Percentiles rank a stretch among this genome's conserved stretches.
Conservation (phyloP, 2,113 vertebrate species). For the Megaceryle torquata region DNA sequence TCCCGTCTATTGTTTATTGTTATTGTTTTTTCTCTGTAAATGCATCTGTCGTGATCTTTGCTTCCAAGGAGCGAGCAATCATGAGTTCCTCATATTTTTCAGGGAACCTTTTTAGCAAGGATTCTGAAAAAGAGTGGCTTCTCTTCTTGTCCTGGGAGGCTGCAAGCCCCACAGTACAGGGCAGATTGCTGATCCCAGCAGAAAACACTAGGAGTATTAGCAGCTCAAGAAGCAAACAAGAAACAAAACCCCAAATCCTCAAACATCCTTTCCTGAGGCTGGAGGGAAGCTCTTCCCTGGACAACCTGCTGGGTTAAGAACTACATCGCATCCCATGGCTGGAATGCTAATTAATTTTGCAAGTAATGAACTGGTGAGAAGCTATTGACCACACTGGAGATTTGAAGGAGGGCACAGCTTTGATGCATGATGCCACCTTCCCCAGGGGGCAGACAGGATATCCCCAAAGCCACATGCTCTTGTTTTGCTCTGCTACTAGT, state of each 20-base stretch:
- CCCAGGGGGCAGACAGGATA: neutral
- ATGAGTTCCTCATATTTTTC: neutral
- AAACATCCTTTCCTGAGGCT: neutral
- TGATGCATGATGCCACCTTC: neutral
- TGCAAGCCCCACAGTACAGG: neutral
- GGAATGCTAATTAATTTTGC: conserved; percentile 32
- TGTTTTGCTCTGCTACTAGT: neutral
- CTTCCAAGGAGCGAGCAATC: neutral
- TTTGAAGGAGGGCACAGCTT: neutral
- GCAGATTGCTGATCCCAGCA: neutral
- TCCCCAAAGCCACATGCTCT: neutral
- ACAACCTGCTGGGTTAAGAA: neutral
- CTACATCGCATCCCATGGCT: neutral
- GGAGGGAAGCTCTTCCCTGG: neutral
- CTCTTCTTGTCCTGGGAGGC: neutral
- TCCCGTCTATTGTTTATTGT: neutral
- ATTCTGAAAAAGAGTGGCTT: conserved; percentile 1
- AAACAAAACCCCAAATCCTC: neutral
- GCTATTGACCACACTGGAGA: neutral
- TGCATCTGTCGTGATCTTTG: neutral
- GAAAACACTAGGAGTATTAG: neutral
- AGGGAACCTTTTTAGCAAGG: neutral
- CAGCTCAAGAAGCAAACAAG: neutral
- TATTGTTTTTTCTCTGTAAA: conserved; percentile 28
- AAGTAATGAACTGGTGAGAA: conserved; percentile 6